Evolutionary conservation across 2,113 vertebrate species (phyloP).

Genomic region (Clupea harengus): DNA sequence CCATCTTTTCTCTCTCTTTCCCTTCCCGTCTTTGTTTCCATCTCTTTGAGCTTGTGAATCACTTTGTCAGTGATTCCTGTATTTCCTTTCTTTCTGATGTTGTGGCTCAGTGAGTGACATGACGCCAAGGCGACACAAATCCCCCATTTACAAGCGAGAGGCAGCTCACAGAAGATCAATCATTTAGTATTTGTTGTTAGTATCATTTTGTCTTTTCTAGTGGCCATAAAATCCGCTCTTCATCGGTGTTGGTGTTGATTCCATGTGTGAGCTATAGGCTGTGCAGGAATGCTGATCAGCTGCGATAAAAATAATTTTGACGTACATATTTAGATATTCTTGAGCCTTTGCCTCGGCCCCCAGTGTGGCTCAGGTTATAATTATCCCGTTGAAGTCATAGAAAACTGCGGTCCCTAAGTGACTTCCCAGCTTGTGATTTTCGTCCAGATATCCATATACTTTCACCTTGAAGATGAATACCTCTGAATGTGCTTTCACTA

Average conservation of each 20-base stretch:
- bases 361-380: neutral
- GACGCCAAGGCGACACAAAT: slow-evolving; percentile 45
- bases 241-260: neutral
- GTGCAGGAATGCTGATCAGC: neutral
- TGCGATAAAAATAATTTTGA: neutral
- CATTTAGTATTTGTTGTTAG: slow-evolving; percentile 27
- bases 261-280: neutral
- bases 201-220: neutral
- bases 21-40: slow-evolving; percentile 4
- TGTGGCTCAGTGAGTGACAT: slow-evolving; percentile 45
- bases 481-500: neutral
- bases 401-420: neutral
- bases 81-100: slow-evolving; percentile 45
- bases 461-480: neutral
- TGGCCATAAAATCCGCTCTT: neutral
- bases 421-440: neutral
- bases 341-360: neutral
- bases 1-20: slow-evolving; percentile 22
- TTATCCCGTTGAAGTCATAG: neutral
- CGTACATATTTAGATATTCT: neutral
- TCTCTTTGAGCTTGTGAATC: neutral
- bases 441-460: neutral
- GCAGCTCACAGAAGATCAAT: slow-evolving; percentile 48
- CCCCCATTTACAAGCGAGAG: slow-evolving; percentile 50
- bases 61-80: neutral